These are phyloP conservation scores for Coelopa frigida DNA, from an alignment of 1,140 invertebrate species.

Conservation along the genomic window DNA sequence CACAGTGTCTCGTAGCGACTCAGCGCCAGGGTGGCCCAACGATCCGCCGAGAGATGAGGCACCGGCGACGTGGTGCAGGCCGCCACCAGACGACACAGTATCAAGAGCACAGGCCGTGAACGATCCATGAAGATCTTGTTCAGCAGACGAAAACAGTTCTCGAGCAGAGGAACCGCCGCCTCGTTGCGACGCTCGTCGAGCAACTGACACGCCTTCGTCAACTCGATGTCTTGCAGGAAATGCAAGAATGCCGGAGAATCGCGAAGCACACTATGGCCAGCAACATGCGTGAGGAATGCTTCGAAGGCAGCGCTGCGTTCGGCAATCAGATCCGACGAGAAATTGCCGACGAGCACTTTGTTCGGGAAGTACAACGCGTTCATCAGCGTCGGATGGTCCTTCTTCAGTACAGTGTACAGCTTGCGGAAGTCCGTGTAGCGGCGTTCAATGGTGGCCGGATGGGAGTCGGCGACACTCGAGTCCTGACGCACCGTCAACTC, in stretches of 20 bases:
- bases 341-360: conserved; percentile 70
- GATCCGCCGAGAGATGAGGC: conserved; percentile 52
- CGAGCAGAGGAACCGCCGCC: conserved; percentile 56
- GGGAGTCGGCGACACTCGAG: conserved; percentile 46
- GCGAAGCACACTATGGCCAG: conserved; percentile 51
- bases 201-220: conserved; percentile 53
- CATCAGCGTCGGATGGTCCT: conserved; percentile 54
- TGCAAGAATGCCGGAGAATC: conserved; percentile 54
- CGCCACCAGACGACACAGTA: conserved; percentile 64
- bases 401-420: conserved; percentile 57
- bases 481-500: conserved; percentile 54
- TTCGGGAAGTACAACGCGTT: conserved; percentile 59
- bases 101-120: conserved; percentile 58
- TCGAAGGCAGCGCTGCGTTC: conserved; percentile 65
- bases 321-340: conserved; percentile 62
- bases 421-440: conserved; percentile 70
- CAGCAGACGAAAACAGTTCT: conserved; percentile 63
- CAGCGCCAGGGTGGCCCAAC: conserved; percentile 63
- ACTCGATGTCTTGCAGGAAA: conserved; percentile 63
- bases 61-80: conserved; percentile 46
- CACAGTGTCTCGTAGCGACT: conserved; percentile 57
- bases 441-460: conserved; percentile 59
- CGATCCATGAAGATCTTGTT: conserved; percentile 67
- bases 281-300: conserved; percentile 55
- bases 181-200: conserved; percentile 56